Evolutionary conservation across 2,797 vertebrate genomes (phyloP).

Genomic region (Epinephelus awoara): DNA sequence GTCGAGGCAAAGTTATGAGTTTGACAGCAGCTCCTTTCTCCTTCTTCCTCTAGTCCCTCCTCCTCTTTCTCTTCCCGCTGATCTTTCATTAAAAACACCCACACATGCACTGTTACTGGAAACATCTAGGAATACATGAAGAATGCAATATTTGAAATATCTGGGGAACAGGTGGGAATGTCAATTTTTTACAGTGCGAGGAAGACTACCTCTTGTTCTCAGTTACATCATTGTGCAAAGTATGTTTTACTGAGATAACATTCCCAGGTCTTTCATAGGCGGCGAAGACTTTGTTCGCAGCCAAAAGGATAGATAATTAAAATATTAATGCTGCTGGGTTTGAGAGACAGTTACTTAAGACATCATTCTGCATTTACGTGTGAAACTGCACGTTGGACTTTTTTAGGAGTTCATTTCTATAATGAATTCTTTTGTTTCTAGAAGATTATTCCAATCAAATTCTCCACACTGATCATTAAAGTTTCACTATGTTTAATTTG

Average conservation of each 20-base stretch:
- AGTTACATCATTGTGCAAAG: slow-evolving; percentile 37
- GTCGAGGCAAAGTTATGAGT: slow-evolving; percentile 48
- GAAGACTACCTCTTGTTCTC: slow-evolving; percentile 18
- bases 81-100: slow-evolving; percentile 70
- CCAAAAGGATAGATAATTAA: slow-evolving; percentile 31
- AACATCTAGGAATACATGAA: slow-evolving; percentile 42
- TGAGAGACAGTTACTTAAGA: slow-evolving; percentile 6
- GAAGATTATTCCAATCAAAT: slow-evolving; percentile 10
- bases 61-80: slow-evolving; percentile 32
- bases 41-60: slow-evolving; percentile 32
- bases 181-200: slow-evolving; percentile 11
- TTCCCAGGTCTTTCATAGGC: slow-evolving; percentile 22
- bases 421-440: slow-evolving; percentile 5
- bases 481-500: not conserved
- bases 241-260: slow-evolving; percentile 41
- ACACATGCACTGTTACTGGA: slow-evolving; percentile 28
- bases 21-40: slow-evolving; percentile 61
- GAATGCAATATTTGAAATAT: slow-evolving; percentile 41
- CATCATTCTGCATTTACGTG: slow-evolving; percentile 3
- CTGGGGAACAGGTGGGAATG: slow-evolving; percentile 28
- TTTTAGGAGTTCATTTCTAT: slow-evolving; percentile 1
- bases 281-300: slow-evolving; percentile 23
- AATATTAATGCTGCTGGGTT: slow-evolving; percentile 11
- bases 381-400: not conserved
- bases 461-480: slow-evolving; percentile 17